phyloP scores from a whole-genome alignment of 2,113 vertebrate genomes.

The Deroptyus accipitrinus region DNA sequence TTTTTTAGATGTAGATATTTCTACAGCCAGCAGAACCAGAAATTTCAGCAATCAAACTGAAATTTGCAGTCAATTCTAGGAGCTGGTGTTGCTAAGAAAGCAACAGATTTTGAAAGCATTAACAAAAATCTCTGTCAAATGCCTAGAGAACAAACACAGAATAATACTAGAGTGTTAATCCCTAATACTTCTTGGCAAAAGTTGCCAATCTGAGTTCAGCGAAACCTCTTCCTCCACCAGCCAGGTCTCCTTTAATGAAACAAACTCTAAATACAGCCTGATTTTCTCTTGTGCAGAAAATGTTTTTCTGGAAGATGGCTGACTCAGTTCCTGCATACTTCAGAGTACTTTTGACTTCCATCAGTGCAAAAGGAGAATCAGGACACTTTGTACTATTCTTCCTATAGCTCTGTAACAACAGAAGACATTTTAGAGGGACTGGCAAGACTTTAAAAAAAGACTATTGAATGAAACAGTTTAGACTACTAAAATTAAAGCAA shows the following conservation, averaged over 20 bases:
- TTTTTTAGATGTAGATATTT: neutral
- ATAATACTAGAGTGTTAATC: neutral
- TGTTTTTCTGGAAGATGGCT: neutral
- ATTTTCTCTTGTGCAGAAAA: neutral
- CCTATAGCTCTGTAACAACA: neutral
- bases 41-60: neutral
- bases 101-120: neutral
- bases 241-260: neutral
- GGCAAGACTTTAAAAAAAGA: neutral
- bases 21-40: neutral
- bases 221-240: neutral
- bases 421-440: neutral
- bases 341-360: neutral
- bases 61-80: neutral
- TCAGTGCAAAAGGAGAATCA: neutral
- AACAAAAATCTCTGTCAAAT: neutral
- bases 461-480: neutral
- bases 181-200: neutral
- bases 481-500: neutral
- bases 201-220: neutral
- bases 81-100: neutral
- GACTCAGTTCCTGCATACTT: neutral
- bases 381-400: conserved; percentile 10
- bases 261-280: neutral
- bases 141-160: neutral